These are phyloP conservation scores for Orthonevra nobilis DNA, from an alignment of 2,888 invertebrate species.

Conservation along the genomic window DNA sequence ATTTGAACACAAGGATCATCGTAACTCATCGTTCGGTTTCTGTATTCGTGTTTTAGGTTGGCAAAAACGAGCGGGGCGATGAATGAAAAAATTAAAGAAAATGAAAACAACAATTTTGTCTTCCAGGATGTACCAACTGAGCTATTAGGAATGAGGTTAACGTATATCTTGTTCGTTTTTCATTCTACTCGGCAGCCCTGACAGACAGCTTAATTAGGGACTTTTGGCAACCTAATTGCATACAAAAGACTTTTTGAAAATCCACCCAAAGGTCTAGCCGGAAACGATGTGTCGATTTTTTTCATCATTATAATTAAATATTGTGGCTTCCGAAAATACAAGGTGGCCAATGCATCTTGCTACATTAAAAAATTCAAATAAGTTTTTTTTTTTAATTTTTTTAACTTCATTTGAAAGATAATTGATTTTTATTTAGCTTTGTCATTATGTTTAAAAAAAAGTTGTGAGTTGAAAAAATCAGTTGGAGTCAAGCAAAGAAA, in stretches of 20 bases:
- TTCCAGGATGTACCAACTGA: constrained; percentile 29
- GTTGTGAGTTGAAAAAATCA: no score
- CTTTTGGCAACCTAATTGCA: constrained; percentile 52
- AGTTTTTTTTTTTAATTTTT: no score
- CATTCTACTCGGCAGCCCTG: constrained; percentile 21
- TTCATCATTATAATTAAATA: not conserved
- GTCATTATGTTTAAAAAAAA: no score
- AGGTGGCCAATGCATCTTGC: no score
- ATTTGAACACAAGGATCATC: constrained; percentile 52
- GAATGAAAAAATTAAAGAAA: not conserved
- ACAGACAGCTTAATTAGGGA: constrained; percentile 59
- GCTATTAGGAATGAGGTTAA: constrained; percentile 27
- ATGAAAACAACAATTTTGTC: not conserved
- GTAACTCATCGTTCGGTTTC: constrained; percentile 41
- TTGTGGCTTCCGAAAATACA: no score
- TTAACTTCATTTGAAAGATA: no score
- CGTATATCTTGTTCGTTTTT: constrained; percentile 3
- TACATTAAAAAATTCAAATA: no score
- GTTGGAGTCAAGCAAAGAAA: no score
- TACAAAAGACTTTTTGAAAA: constrained; percentile 22
- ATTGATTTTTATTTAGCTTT: no score
- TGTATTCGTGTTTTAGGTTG: constrained; percentile 9
- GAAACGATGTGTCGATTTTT: not conserved
- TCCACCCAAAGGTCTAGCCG: constrained; percentile 4
- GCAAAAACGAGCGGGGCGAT: no score